A percentile compares a stretch with the other conserved stretches of the same genome.
phyloP scores from a whole-genome alignment of 2,888 invertebrate genomes.

The Nemotelus nigrinus region DNA sequence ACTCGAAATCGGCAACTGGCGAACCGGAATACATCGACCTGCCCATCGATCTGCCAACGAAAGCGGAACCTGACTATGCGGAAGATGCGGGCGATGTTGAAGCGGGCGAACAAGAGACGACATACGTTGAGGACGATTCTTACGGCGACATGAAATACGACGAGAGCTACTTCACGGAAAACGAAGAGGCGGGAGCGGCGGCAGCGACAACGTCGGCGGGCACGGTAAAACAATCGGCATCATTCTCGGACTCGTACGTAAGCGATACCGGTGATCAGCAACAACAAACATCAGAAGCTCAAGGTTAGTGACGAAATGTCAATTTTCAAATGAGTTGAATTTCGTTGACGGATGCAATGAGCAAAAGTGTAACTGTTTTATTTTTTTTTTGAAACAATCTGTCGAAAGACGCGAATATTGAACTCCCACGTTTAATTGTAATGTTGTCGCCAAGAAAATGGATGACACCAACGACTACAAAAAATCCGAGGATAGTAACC shows the following conservation, averaged over 20 bases:
- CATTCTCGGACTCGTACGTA: slow-evolving; percentile 62
- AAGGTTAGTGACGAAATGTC: slow-evolving; percentile 62
- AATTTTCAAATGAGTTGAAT: slow-evolving; percentile 26
- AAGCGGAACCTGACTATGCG: slow-evolving; percentile 75
- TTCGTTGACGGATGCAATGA: slow-evolving; percentile 25
- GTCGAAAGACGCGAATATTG: no score
- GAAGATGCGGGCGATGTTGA: slow-evolving; percentile 73
- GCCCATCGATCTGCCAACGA: slow-evolving; percentile 69
- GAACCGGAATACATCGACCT: slow-evolving; percentile 65
- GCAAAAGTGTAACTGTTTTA: slow-evolving; percentile 7
- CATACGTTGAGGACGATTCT: slow-evolving; percentile 74
- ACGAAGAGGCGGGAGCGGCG: slow-evolving; percentile 61
- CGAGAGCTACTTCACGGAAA: slow-evolving; percentile 65
- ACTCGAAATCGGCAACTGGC: slow-evolving; percentile 55
- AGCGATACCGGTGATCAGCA: slow-evolving; percentile 63
- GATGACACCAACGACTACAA: no score
- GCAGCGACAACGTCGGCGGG: slow-evolving; percentile 63
- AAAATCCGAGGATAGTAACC: no score
- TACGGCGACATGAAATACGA: slow-evolving; percentile 72
- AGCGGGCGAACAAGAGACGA: slow-evolving; percentile 71
- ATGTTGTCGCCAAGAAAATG: no score
- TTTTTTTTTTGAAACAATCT: no score
- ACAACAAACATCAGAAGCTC: slow-evolving; percentile 64
- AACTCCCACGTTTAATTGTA: no score
- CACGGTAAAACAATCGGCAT: slow-evolving; percentile 58